phyloP scores from a whole-genome alignment of 2,888 invertebrate genomes.

The Agrilus cyanescens region DNA sequence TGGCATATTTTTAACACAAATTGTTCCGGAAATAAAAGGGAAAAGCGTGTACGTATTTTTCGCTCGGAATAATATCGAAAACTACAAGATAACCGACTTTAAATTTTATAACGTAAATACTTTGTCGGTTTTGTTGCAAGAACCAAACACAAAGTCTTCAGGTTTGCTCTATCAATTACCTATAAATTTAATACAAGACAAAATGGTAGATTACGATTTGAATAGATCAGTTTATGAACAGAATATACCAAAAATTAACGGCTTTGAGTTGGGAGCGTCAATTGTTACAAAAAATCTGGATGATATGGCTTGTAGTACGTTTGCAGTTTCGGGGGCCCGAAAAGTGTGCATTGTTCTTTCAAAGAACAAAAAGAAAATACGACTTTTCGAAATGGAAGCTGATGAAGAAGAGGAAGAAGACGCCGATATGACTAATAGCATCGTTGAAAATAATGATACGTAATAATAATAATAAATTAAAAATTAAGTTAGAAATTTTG shows the following conservation, averaged over 20 bases:
- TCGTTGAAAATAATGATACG: slow-evolving; percentile 20
- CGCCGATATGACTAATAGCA: slow-evolving; percentile 34
- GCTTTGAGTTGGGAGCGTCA: slow-evolving; percentile 39
- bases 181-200: slow-evolving; percentile 26
- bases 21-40: slow-evolving; percentile 34
- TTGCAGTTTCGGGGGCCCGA: slow-evolving; percentile 76
- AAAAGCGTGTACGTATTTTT: slow-evolving; percentile 45
- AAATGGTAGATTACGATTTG: slow-evolving; percentile 18
- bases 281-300: slow-evolving; percentile 49
- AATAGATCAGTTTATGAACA: slow-evolving; percentile 17
- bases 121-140: slow-evolving; percentile 58
- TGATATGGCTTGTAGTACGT: slow-evolving; percentile 50
- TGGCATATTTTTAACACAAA: slow-evolving; percentile 41
- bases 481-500: too few species aligned
- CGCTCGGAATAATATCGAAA: slow-evolving; percentile 33
- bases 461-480: too few species aligned
- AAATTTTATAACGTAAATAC: slow-evolving; percentile 65
- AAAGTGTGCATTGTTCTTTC: slow-evolving; percentile 79
- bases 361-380: slow-evolving; percentile 65
- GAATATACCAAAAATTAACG: slow-evolving; percentile 40
- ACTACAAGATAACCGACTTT: slow-evolving; percentile 49
- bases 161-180: slow-evolving; percentile 26
- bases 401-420: slow-evolving; percentile 86
- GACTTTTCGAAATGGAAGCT: slow-evolving; percentile 85
- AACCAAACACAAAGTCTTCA: slow-evolving; percentile 31